Conservation (phyloP, 1,140 invertebrate genomes). For the Drosophila miranda region DNA sequence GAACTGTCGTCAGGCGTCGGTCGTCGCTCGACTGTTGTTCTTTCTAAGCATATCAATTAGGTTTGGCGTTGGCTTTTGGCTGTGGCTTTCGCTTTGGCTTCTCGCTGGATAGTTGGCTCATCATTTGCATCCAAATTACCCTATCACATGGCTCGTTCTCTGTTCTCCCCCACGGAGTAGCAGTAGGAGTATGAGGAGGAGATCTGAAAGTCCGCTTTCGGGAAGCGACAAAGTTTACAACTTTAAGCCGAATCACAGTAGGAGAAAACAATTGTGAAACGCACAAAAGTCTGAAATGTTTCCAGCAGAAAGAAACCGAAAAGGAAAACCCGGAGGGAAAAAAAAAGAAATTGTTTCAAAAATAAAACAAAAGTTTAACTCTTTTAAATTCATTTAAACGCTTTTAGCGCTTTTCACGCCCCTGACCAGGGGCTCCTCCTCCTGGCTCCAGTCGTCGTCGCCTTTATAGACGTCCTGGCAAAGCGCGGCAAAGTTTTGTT, state of each 20-base stretch:
- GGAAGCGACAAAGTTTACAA: slow-evolving; percentile 38
- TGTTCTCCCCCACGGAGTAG: not conserved
- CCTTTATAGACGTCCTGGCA: slow-evolving; percentile 37
- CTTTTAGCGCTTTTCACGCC: slow-evolving; percentile 74
- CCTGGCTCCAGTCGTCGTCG: slow-evolving; percentile 20
- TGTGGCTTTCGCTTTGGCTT: slow-evolving; percentile 11
- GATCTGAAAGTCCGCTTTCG: too few relatives aligned
- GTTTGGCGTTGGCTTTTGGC: slow-evolving; percentile 45
- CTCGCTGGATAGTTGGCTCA: slow-evolving; percentile 32
- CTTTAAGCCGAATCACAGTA: slow-evolving; percentile 57
- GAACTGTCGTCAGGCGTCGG: slow-evolving; percentile 10
- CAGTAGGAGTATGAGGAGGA: too few relatives aligned
- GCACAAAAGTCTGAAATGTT: slow-evolving; percentile 43
- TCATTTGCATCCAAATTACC: slow-evolving; percentile 68
- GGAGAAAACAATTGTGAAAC: slow-evolving; percentile 54
- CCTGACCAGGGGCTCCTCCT: slow-evolving; percentile 19
- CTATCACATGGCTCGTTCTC: slow-evolving; percentile 11
- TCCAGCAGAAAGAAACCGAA: not conserved
- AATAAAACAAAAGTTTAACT: slow-evolving; percentile 62
- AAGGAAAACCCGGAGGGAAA: too few relatives aligned
- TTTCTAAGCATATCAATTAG: slow-evolving; percentile 70
- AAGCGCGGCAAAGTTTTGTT: slow-evolving; percentile 34
- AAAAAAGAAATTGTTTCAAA: slow-evolving; percentile 19
- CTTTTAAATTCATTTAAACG: slow-evolving; percentile 76
- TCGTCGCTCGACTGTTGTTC: slow-evolving; percentile 55